Base-by-base conservation (phyloP, 2,888 invertebrate genomes). In the Caenorhabditis afra region DNA sequence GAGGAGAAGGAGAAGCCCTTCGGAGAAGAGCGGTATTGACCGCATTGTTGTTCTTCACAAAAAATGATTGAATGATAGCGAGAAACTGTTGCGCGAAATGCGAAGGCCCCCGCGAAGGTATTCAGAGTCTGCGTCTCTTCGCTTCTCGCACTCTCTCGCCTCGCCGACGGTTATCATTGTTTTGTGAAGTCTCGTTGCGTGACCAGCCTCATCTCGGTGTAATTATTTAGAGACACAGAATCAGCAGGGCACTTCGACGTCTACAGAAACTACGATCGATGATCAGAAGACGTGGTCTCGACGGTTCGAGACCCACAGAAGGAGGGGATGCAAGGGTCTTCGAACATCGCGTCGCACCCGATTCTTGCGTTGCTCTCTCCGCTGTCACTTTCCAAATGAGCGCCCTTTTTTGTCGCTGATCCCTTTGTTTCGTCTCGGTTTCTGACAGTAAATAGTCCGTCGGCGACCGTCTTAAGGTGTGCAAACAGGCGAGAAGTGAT, bases 361-460 rank as follows among this genome's bases (percentile, higher is more conserved):
- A n/a, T n/a, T n/a, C n/a, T n/a, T n/a, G n/a, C n/a, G n/a, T n/a
- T n/a, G n/a, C n/a, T n/a, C n/a, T n/a, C n/a, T n/a, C n/a, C n/a
- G n/a, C n/a, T 61, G 70, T 52, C 62, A 52, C 29, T 29, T 29
- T 29, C 41, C 58, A 10, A 16, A 39, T 55, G 55, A 44, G 23
- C 55, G 45, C 55, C 61, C 61, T 62, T 62, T 70, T 41, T 55
- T 65, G 44, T 14, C 47, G 47, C 39, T n/a, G 39, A 64, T 64
- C 71, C 64, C 45, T 71, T 71, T 62, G 62, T 29, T 71, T 71
- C 71, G 64, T 64, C 55, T 64, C 71, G 71, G 71, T 71, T 71
- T 71, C 71, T 71, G 71, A 71, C 62, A 71, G 71, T 71, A 71
- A 71, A 71, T 49, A 64, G 62, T 37, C 39, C 61, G 16, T 29